Base-by-base conservation (phyloP, 2,113 vertebrate genomes). In the Tragelaphus strepsiceros region DNA sequence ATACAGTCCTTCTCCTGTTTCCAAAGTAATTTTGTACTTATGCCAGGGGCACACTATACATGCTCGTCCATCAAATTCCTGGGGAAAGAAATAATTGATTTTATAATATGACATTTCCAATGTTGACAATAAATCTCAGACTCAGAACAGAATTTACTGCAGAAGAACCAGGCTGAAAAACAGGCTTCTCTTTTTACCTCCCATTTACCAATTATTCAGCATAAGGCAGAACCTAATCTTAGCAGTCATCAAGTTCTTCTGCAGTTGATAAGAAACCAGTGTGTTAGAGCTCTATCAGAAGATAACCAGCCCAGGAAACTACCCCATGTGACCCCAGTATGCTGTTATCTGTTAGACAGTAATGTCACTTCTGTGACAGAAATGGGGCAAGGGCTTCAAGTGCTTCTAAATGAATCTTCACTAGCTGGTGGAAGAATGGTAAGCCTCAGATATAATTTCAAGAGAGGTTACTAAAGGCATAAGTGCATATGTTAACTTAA, bases 11-110 rank as follows among this genome's bases (percentile, higher is more conserved):
- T 99, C 99, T 91, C 99, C 99, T 77, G 99, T 98, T 83, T 99
- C 98, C 97, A 99, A 97, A 92, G 99, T 98, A 97, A 99, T 99
- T 99, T 99, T 99, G 98, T 99, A 99, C 96, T 99, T 99, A 99
- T 99, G 99, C 98, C 99, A 99, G 22, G 99, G 99, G 96, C 99
- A 99, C 98, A 99, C 98, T 97, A 99, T 99, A 96, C 99, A 99
- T 0, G 99, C 89, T 96, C 99, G 99, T 97, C 99, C 99, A 94
- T 98, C 93, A 7, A 99, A 98, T 96, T 99, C 99, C 99, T 99
- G 98, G 9, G 58, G 46, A 67, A 93, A 61, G 71, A 95, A 97
- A 94, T 62, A 96, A 82, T 12, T 74, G 54, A 95, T 85, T 95
- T 51, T 97, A 89, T 82, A 96, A 1, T 88, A 51, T 5, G 2